Conservation (phyloP, 1,140 invertebrate species). For the Prorops nasuta region DNA sequence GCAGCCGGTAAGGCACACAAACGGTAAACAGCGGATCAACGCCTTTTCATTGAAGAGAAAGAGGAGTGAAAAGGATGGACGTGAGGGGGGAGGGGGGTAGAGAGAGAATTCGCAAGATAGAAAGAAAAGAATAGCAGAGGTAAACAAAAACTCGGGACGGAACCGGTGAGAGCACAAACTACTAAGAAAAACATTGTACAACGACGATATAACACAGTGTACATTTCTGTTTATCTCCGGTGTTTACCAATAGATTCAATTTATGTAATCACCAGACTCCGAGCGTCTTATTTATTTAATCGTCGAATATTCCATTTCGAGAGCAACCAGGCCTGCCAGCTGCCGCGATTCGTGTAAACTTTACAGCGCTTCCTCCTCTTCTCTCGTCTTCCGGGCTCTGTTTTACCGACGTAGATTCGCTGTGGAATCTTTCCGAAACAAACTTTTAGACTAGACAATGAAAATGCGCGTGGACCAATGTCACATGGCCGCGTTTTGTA, state of each 20-base stretch:
- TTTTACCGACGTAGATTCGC: slow-evolving; percentile 13
- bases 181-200: background rate
- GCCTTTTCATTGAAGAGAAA: background rate
- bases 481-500: background rate
- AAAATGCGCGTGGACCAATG: slow-evolving; percentile 7
- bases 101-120: background rate
- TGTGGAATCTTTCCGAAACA: slow-evolving; percentile 16
- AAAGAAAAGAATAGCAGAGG: background rate
- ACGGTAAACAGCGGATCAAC: slow-evolving; percentile 17
- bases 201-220: background rate
- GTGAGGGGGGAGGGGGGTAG: background rate
- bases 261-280: too few species aligned
- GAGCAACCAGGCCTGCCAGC: slow-evolving; percentile 15
- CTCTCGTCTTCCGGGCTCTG: slow-evolving; percentile 1
- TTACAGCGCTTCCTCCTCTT: background rate
- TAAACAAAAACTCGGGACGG: background rate
- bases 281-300: too few species aligned
- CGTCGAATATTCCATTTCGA: background rate
- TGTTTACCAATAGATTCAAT: background rate
- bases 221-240: background rate
- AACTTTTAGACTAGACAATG: slow-evolving; percentile 16
- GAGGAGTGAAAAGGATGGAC: background rate
- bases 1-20: too few species aligned
- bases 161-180: too few species aligned
- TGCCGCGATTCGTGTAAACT: slow-evolving; percentile 9